Evolutionary conservation across 2,797 vertebrate genomes (phyloP).

Genomic region (Scarus forsteni): DNA sequence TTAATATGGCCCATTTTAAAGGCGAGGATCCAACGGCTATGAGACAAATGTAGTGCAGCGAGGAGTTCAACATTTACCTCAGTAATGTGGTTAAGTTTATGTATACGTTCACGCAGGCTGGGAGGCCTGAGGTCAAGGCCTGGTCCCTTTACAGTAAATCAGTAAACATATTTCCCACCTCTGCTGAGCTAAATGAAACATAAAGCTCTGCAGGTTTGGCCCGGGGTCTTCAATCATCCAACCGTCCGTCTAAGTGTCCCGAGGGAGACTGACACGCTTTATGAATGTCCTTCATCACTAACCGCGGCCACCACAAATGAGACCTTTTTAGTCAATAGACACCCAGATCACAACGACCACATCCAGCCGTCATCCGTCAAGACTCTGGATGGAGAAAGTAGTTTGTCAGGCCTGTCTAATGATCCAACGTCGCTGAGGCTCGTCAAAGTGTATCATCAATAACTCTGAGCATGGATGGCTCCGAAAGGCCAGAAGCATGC

Average conservation of each 20-base stretch:
- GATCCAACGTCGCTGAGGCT: slow-evolving; percentile 51
- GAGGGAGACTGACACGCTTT: slow-evolving; percentile 36
- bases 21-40: background rate
- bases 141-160: slow-evolving; percentile 11
- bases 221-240: slow-evolving; percentile 8
- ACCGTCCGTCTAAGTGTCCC: slow-evolving; percentile 33
- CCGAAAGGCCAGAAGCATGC: slow-evolving; percentile 44
- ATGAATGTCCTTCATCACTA: slow-evolving; percentile 48
- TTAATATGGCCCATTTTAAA: slow-evolving; percentile 13
- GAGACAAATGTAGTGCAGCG: slow-evolving; percentile 1
- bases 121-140: slow-evolving; percentile 15
- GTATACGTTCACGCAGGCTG: background rate
- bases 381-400: slow-evolving; percentile 42
- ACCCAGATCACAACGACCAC: slow-evolving; percentile 36
- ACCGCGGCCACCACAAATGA: slow-evolving; percentile 59
- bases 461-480: slow-evolving; percentile 44
- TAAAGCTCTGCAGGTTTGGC: background rate
- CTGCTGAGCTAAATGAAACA: background rate
- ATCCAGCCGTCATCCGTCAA: slow-evolving; percentile 59
- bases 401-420: slow-evolving; percentile 63
- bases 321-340: slow-evolving; percentile 63
- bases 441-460: slow-evolving; percentile 65
- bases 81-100: background rate
- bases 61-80: slow-evolving; percentile 7
- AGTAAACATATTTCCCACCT: slow-evolving; percentile 5